Evolutionary conservation across 1,140 invertebrate genomes (phyloP).

Genomic region (Drosophila punjabiensis): DNA sequence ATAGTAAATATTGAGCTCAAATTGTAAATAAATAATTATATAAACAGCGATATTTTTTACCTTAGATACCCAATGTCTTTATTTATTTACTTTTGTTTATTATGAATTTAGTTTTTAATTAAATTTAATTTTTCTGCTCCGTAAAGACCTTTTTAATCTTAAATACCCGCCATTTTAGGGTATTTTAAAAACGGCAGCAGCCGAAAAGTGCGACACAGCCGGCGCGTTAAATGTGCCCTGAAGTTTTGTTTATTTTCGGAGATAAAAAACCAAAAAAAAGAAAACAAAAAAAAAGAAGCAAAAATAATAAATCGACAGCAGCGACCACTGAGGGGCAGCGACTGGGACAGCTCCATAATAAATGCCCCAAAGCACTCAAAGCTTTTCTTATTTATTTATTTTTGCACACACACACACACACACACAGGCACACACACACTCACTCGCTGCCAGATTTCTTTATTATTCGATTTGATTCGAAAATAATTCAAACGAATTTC

Average conservation of each 20-base stretch:
- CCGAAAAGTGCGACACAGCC: slow-evolving; percentile 52
- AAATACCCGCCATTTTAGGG: slow-evolving; percentile 3
- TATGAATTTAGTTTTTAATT: neutral
- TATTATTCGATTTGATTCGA: slow-evolving; percentile 63
- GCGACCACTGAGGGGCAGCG: slow-evolving; percentile 26
- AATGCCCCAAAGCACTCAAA: slow-evolving; percentile 59
- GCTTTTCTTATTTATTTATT: slow-evolving; percentile 65
- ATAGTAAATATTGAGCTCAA: too few species aligned
- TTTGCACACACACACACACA: slow-evolving; percentile 29
- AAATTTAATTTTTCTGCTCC: neutral
- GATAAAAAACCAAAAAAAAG: slow-evolving; percentile 40
- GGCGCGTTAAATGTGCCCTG: slow-evolving; percentile 53
- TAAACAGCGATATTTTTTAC: too few species aligned
- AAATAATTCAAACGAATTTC: slow-evolving; percentile 47
- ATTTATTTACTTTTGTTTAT: neutral
- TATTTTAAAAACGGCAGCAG: slow-evolving; percentile 54
- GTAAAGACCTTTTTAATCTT: neutral
- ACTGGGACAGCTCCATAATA: slow-evolving; percentile 58
- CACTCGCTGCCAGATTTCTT: slow-evolving; percentile 45
- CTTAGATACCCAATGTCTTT: too few species aligned
- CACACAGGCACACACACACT: slow-evolving; percentile 8
- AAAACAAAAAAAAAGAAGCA: slow-evolving; percentile 3
- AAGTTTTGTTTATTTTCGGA: slow-evolving; percentile 68
- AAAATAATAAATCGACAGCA: slow-evolving; percentile 56
- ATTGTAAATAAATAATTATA: too few species aligned